Base-by-base conservation (phyloP, 2,888 invertebrate species). In the Bombylius discolor region DNA sequence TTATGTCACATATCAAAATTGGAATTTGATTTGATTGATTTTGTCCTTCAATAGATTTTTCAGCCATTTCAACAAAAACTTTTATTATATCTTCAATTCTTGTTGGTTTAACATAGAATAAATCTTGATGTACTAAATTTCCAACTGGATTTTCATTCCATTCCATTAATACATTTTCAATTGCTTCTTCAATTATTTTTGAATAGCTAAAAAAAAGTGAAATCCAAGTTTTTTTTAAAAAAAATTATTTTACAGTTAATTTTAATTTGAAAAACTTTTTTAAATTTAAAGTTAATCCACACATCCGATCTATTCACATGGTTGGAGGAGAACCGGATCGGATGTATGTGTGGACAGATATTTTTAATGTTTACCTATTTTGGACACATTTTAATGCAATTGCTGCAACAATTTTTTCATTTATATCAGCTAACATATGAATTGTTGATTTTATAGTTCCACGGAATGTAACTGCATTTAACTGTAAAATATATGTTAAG, bases 401-500 rank as follows among this genome's bases (percentile, higher is more conserved):
- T 1, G 89, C 87, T 1, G 85, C 86, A 13, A 85, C 79, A 57
- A 92, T 78, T 71, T 88, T 89, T 72, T 93, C 94, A 7, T 85
- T 83, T 65, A 89, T 83, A 70, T 85, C 87, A 59, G 84, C 79
- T 57, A 91, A 76, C 60, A 82, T 76, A 62, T 73, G 70, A 67
- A 73, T 68, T 9, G 79, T 78, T 51, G 76, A 68, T 52, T 70
- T 72, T 4, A 71, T 51, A 11, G 67, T 64, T 12, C 72, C 67
- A 47, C 64, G 62, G 53, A 66, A 66, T 4, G 70, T 66, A 51
- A 75, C 64, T 4, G 70, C 68, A 57, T 67, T 67, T 9, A 76
- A 63, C 62, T 64, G 49, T 49, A 53, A 56, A 11, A 55, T 44
- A 51, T 47, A 33, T 42, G 13, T 23, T 23, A 49, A 31, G n/a